A percentile compares a stretch with the other conserved stretches of the same genome.
These are phyloP conservation scores for Lithobates sylvaticus DNA, from an alignment of 2,797 vertebrate genomes.

Conservation along the genomic window DNA sequence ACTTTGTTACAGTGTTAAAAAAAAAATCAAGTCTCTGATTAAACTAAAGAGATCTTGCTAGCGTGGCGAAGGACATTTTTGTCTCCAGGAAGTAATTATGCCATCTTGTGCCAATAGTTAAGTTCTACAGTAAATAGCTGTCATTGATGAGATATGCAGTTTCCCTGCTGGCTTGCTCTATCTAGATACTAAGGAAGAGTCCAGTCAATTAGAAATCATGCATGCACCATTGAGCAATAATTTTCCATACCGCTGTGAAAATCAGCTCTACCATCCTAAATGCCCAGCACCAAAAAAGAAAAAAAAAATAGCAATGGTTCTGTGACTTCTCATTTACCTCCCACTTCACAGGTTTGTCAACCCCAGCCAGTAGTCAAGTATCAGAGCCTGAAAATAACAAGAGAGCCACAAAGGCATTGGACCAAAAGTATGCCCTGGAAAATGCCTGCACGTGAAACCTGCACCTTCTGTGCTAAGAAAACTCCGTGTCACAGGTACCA, in stretches of 20 bases:
- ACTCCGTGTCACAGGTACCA: not conserved
- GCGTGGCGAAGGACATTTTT: not conserved
- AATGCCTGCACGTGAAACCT: not conserved
- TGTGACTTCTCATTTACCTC: not conserved
- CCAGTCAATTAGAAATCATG: conserved; percentile 50
- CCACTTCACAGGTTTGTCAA: conserved; percentile 6
- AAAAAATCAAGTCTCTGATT: not conserved
- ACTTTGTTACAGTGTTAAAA: not conserved
- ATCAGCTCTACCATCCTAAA: conserved; percentile 8
- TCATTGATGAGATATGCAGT: conserved; percentile 43
- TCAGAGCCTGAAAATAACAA: not conserved
- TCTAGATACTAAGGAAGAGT: conserved; percentile 37
- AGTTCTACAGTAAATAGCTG: conserved; percentile 41
- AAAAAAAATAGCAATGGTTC: conserved; percentile 4
- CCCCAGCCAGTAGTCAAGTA: not conserved
- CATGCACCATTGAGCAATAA: conserved; percentile 47
- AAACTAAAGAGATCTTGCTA: not conserved
- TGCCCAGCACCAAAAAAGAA: not conserved
- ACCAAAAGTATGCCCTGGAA: not conserved
- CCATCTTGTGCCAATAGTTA: conserved; percentile 45
- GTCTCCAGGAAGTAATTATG: conserved; percentile 47
- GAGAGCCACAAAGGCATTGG: not conserved
- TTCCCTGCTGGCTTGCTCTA: conserved; percentile 34
- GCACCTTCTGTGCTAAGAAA: not conserved
- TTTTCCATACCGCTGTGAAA: conserved; percentile 47